Evolutionary conservation across 1,140 invertebrate genomes (phyloP), one percentile per base, ranked within the genome.

Genomic region (Megalopta genalis): DNA sequence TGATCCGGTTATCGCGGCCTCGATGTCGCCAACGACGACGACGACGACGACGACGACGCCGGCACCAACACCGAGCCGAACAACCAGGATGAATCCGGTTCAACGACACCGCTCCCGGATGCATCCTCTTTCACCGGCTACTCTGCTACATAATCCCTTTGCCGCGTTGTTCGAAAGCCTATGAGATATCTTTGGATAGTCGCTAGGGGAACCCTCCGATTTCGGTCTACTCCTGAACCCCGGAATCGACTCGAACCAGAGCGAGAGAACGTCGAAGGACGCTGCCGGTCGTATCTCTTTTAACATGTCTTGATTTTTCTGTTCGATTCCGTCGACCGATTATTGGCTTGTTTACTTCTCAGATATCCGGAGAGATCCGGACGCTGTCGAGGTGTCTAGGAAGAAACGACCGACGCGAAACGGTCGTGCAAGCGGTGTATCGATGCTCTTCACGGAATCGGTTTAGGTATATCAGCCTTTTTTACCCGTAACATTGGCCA

Each of bases 81-180:
- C 42, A 46, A 77, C 32, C 63, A 79, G 75, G 25, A 37, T 37
- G 49, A 52, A 79, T 54, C 39, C 52, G 67, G 66, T 42, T 77
- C 68, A 70, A 82, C 63, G 66, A 59, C 46, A n/a, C 18, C 59
- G 39, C n/a, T 57, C 80, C 37, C 73, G 46, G 16, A 69, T 54
- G 80, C 80, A 82, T 82, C n/a, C 76, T 81, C n/a, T 25, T 10
- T 60, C 16, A 42, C 68, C 64, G 66, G 18, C 62, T 1, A 37
- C 16, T 4, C 27, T 62, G 21, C 14, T 16, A 9, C 54, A 78
- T 72, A 54, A 46, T 57, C 49, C 9, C 27, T 16, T 16, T 9
- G 21, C 27, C 10, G 39, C 39, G 7, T n/a, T 5, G 12, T 37
- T 25, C 16, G 59, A 21, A 25, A 10, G n/a, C n/a, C 23, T 14